Evolutionary conservation across 2,888 invertebrate species (phyloP).

Genomic region (Caenorhabditis sp.): DNA sequence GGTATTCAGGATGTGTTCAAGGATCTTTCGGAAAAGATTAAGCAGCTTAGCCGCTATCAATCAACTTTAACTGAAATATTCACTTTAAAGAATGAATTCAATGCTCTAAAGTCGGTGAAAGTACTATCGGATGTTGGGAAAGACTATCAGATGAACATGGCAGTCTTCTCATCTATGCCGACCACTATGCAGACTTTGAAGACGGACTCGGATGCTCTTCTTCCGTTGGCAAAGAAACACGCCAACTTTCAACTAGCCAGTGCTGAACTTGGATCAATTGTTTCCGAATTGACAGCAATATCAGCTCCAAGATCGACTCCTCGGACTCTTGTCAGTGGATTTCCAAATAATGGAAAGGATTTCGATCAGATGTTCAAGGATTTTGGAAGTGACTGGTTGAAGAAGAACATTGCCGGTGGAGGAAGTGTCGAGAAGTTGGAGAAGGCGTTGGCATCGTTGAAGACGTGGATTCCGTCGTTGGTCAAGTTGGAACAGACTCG

Average conservation of each 20-base stretch:
- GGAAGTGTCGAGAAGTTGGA: background rate
- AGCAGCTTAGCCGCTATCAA: no score
- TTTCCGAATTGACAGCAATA: background rate
- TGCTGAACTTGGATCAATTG: background rate
- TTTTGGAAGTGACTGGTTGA: constrained; percentile 6
- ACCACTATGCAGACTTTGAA: background rate
- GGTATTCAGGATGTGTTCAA: no score
- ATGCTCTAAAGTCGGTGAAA: no score
- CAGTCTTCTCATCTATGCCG: no score
- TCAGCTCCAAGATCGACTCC: background rate
- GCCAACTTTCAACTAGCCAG: background rate
- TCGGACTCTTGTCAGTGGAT: background rate
- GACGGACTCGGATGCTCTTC: background rate
- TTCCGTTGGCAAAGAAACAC: background rate
- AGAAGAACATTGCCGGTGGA: constrained; percentile 16
- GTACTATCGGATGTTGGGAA: no score
- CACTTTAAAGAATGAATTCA: no score
- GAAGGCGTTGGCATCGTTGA: background rate
- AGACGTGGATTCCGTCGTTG: background rate
- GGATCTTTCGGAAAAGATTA: no score
- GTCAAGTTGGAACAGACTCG: background rate
- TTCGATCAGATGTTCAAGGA: background rate
- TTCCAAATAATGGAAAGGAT: constrained; percentile 3
- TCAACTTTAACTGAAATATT: no score
- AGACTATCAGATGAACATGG: no score